These are phyloP conservation scores for Labroides dimidiatus DNA, from an alignment of 2,797 vertebrate species.

Conservation along the genomic window DNA sequence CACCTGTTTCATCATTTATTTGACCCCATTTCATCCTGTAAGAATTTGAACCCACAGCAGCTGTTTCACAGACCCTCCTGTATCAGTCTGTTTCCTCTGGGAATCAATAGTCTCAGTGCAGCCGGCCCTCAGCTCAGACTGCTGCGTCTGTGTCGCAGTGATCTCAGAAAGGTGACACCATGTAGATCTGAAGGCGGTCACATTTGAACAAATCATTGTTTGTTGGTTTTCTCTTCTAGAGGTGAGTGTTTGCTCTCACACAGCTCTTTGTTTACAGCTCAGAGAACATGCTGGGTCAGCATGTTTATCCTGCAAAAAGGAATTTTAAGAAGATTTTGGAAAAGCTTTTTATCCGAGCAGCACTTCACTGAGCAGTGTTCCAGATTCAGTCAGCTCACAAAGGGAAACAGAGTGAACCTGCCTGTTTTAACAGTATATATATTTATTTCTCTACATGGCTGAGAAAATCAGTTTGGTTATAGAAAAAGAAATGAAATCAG, in stretches of 20 bases:
- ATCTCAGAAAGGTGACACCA: neutral
- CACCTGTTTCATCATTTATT: neutral
- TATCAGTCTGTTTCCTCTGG: neutral
- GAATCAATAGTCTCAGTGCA: constrained; percentile 18
- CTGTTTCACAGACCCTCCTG: neutral
- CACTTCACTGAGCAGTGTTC: neutral
- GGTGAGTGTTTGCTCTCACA: neutral
- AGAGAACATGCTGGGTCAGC: neutral
- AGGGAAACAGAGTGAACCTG: neutral
- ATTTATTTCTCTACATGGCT: neutral
- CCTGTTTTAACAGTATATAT: neutral
- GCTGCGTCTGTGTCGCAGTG: neutral
- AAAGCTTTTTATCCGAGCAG: neutral
- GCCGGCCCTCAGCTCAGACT: neutral
- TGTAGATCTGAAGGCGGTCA: neutral
- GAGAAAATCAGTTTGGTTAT: neutral
- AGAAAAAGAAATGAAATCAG: too few relatives aligned
- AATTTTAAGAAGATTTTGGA: neutral
- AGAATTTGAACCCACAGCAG: neutral
- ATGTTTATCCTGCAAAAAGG: neutral
- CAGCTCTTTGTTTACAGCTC: neutral
- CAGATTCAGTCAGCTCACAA: neutral
- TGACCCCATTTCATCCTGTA: neutral
- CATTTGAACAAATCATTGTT: neutral
- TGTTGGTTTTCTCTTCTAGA: neutral